phyloP scores from a whole-genome alignment of 2,797 vertebrate genomes.

The Lagodon rhomboides region DNA sequence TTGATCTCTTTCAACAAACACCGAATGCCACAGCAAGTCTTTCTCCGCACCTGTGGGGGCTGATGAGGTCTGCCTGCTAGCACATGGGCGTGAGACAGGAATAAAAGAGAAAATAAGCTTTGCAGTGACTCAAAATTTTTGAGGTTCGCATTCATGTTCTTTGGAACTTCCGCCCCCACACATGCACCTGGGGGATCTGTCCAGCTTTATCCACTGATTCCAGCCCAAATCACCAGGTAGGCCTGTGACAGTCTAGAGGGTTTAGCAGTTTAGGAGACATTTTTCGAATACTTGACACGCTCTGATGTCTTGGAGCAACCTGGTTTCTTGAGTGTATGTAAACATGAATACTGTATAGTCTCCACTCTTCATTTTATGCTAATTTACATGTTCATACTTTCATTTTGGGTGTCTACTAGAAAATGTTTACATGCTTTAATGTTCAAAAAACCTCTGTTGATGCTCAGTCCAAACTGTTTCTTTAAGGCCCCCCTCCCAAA shows the following conservation, averaged over 20 bases:
- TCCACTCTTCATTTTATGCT: neutral
- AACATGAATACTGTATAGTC: neutral
- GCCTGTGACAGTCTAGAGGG: neutral
- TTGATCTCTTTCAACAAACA: slow-evolving; percentile 71
- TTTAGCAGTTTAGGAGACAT: neutral
- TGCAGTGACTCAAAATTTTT: slow-evolving; percentile 30
- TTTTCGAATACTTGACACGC: neutral
- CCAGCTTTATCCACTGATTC: slow-evolving; percentile 7
- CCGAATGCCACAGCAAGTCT: slow-evolving; percentile 63
- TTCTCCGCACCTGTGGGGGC: slow-evolving; percentile 60
- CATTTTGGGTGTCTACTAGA: too few species aligned
- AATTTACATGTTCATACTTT: too few species aligned
- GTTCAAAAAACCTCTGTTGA: too few species aligned
- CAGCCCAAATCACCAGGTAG: neutral
- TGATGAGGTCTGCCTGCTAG: slow-evolving; percentile 21
- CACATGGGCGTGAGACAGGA: slow-evolving; percentile 36
- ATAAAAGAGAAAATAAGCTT: slow-evolving; percentile 43
- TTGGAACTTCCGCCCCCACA: slow-evolving; percentile 41
- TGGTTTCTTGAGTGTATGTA: neutral
- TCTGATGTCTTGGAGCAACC: neutral
- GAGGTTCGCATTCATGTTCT: slow-evolving; percentile 21
- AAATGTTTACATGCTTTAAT: neutral
- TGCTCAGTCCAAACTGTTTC: too few species aligned
- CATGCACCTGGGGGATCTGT: slow-evolving; percentile 30
- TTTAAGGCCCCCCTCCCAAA: too few species aligned